These are phyloP conservation scores for Genyomyrus donnyi DNA, from an alignment of 2,113 vertebrate genomes.

Conservation along the genomic window DNA sequence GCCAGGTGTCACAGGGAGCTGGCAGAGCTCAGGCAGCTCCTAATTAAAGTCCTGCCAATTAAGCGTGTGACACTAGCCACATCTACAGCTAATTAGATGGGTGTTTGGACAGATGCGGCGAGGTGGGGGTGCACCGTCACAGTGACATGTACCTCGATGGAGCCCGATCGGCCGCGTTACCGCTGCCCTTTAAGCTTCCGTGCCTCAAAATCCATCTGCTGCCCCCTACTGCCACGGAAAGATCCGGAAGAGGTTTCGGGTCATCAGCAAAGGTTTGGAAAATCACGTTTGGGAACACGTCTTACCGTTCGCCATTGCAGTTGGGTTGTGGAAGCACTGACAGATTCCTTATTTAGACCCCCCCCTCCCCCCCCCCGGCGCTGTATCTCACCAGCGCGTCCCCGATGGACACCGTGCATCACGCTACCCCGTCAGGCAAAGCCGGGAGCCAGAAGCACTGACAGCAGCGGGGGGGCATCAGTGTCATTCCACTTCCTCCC, in stretches of 20 bases:
- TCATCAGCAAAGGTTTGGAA: neutral
- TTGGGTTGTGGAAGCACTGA: neutral
- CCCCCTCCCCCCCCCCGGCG: neutral
- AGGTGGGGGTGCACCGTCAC: neutral
- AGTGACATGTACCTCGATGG: neutral
- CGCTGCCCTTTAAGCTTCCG: neutral
- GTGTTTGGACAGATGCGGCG: conserved; percentile 13
- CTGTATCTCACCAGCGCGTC: neutral
- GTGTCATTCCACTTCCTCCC: neutral
- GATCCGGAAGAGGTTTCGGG: neutral
- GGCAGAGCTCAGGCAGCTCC: neutral
- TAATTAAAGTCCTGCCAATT: conserved; percentile 31
- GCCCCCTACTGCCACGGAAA: neutral
- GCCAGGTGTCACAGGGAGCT: neutral
- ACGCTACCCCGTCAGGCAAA: neutral
- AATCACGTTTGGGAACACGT: neutral
- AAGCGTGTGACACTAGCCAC: conserved; percentile 18
- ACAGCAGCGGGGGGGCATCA: neutral
- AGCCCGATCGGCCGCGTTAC: neutral
- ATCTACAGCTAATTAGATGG: conserved; percentile 20
- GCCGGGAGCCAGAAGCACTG: neutral
- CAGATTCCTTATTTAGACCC: neutral
- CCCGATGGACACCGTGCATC: neutral
- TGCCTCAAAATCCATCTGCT: neutral
- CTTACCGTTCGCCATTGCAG: neutral